Evolutionary conservation across 2,888 invertebrate species (phyloP).

Genomic region (Napeogenes inachia): DNA sequence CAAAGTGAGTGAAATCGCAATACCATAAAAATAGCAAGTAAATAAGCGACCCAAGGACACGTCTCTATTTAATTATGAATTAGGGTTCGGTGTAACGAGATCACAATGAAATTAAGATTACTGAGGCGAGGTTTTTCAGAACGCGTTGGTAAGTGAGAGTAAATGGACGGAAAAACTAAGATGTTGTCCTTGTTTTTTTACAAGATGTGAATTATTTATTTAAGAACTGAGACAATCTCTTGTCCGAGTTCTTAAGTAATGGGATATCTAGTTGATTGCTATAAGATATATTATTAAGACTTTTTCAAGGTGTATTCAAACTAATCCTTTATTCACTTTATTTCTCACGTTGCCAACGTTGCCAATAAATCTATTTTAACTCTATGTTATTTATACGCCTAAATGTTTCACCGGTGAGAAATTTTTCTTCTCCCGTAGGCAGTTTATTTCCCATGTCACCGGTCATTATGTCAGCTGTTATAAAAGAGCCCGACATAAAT

Average conservation of each 20-base stretch:
- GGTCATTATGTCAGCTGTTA: slow-evolving; percentile 54
- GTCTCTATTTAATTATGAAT: slow-evolving; percentile 76
- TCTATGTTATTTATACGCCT: slow-evolving; percentile 13
- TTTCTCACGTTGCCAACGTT: background rate
- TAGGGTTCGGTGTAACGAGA: slow-evolving; percentile 73
- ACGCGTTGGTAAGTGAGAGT: slow-evolving; percentile 56
- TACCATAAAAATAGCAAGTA: slow-evolving; percentile 71
- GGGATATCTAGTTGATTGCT: too few relatives aligned
- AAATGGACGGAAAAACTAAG: slow-evolving; percentile 58
- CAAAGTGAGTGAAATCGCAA: slow-evolving; percentile 60
- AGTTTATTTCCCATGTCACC: slow-evolving; percentile 53
- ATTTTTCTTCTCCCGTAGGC: slow-evolving; percentile 19
- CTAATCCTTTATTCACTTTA: background rate
- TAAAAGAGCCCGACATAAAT: slow-evolving; percentile 31
- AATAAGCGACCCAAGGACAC: slow-evolving; percentile 67
- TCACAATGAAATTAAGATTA: slow-evolving; percentile 77
- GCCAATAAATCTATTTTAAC: slow-evolving; percentile 11
- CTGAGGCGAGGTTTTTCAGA: slow-evolving; percentile 66
- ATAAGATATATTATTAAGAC: background rate
- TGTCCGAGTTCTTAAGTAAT: background rate
- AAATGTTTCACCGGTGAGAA: slow-evolving; percentile 21
- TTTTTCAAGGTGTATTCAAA: background rate
- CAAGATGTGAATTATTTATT: slow-evolving; percentile 28
- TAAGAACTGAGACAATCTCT: slow-evolving; percentile 10
- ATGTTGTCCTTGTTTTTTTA: slow-evolving; percentile 28